phyloP scores from a whole-genome alignment of 2,113 vertebrate species.

The Scophthalmus maximus region DNA sequence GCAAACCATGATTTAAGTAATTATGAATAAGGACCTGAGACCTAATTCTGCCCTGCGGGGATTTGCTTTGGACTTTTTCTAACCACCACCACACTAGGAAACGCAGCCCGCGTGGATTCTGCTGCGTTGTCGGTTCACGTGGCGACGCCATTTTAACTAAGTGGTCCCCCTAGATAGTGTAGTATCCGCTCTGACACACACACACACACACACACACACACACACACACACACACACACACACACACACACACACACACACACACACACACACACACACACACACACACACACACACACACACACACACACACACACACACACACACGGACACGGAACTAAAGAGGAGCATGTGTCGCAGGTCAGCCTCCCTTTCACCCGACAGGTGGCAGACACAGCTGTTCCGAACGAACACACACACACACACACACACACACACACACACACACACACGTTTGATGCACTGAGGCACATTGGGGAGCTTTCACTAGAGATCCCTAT shows the following conservation, averaged over 20 bases:
- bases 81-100: slow-evolving; percentile 15
- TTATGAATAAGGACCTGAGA: slow-evolving; percentile 48
- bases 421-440: slow-evolving; percentile 24
- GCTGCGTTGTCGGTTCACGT: slow-evolving; percentile 28
- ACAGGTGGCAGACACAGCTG: slow-evolving; percentile 73
- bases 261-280: neutral
- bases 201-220: no score
- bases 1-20: slow-evolving; percentile 39
- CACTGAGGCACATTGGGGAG: neutral
- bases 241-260: no score
- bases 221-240: slow-evolving; percentile 13
- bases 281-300: neutral
- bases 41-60: slow-evolving; percentile 16
- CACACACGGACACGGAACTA: slow-evolving; percentile 61
- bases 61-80: slow-evolving; percentile 1
- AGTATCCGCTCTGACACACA: no score
- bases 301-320: slow-evolving; percentile 8
- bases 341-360: slow-evolving; percentile 74
- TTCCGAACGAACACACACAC: slow-evolving; percentile 9
- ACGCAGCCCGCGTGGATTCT: slow-evolving; percentile 7
- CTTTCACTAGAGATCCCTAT: neutral
- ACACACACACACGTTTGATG: slow-evolving; percentile 12
- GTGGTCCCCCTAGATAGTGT: no score
- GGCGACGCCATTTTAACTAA: slow-evolving; percentile 43
- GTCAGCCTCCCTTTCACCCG: slow-evolving; percentile 66